A percentile compares a stretch with the other conserved stretches of the same genome.
Conservation (phyloP, 2,797 vertebrate species). For the Enteromius thamalakanensis region DNA sequence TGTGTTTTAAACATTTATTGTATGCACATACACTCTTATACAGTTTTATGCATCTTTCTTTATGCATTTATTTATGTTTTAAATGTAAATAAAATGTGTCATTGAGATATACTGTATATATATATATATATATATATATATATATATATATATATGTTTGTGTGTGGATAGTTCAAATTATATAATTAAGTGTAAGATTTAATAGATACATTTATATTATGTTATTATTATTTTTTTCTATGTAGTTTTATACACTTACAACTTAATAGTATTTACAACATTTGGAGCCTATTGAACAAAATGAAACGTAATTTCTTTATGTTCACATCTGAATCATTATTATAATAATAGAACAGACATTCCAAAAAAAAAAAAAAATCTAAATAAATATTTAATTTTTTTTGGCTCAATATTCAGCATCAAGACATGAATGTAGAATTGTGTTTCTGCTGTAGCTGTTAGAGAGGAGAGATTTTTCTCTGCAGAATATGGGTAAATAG, state of each 20-base stretch:
- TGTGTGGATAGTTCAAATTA: no score
- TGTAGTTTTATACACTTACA: not conserved
- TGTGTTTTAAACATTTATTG: not conserved
- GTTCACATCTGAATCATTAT: not conserved
- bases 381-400: no score
- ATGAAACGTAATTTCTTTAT: not conserved
- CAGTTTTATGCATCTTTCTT: no score
- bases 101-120: no score
- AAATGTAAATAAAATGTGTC: not conserved
- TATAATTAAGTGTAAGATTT: no score
- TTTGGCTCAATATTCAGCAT: not conserved
- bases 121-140: no score
- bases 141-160: no score
- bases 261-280: not conserved
- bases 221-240: not conserved
- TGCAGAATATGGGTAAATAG: conserved; percentile 34
- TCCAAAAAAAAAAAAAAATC: not conserved
- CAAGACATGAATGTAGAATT: not conserved
- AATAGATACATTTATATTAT: no score
- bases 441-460: not conserved
- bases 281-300: not conserved
- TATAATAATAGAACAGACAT: not conserved
- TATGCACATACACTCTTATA: not conserved
- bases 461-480: conserved; percentile 21
- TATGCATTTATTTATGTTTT: not conserved